Base-by-base conservation (phyloP, 2,797 vertebrate species). In the Karalla daura region DNA sequence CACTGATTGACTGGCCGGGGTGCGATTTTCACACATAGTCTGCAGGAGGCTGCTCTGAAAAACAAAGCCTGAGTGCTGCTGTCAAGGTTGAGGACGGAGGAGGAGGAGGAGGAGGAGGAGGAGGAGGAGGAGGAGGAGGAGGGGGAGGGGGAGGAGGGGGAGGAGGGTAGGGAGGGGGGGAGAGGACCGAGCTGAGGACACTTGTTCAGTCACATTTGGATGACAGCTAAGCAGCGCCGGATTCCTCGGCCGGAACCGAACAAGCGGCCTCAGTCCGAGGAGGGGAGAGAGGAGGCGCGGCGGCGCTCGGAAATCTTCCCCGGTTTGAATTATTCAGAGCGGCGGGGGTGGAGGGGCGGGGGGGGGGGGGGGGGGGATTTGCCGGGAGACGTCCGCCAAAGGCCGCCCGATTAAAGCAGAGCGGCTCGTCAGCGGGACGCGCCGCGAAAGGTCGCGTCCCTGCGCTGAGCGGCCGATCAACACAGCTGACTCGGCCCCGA, bases 311-410 rank as follows among this genome's bases (percentile, higher is more conserved):
- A 52, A 43, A 21, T 59, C 51, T 62, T 79, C 63, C 25, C 21
- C 35, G n/a, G 5, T 55, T 43, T 88, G 80, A 90, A 89, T 88
- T 83, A 89, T 87, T 86, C 68, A 85, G 50, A 55, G n/a, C n/a
- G n/a, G n/a, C n/a, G n/a, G n/a, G n/a, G n/a, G n/a, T n/a, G n/a
- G n/a, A n/a, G n/a, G n/a, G n/a, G n/a, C n/a, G n/a, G n/a, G n/a
- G n/a, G n/a, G n/a, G n/a, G n/a, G n/a, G n/a, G n/a, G 21, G 59
- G 11, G 13, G 17, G 20, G 55, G 62, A 71, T 75, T 80, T 9
- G 37, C 70, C 64, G 25, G 46, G 51, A 80, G 63, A 64, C 55
- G 21, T 60, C 47, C 1, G 10, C 15, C 18, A 45, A 74, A 35
- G 55, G 55, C 59, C 32, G 23, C 41, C 41, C 62, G 74, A 84